These are phyloP conservation scores for Eueremaeus valkanovi DNA, from an alignment of 2,888 invertebrate species.

Conservation along the genomic window DNA sequence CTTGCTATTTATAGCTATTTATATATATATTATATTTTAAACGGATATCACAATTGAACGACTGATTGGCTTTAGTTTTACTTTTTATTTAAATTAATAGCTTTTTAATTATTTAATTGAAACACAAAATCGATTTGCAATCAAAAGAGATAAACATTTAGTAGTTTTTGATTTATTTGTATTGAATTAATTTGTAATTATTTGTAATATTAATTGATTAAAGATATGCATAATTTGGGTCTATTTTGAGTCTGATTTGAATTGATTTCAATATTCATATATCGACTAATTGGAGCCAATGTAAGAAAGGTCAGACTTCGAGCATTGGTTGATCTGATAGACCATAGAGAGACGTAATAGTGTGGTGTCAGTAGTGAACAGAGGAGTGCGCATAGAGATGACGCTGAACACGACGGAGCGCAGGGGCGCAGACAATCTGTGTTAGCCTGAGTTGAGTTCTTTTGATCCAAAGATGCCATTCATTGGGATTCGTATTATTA, in stretches of 20 bases:
- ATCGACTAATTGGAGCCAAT: background rate
- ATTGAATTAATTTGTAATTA: background rate
- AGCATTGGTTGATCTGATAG: background rate
- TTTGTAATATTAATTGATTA: background rate
- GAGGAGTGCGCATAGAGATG: background rate
- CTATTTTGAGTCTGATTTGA: background rate
- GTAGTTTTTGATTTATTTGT: background rate
- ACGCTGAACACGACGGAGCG: background rate
- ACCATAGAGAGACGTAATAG: background rate
- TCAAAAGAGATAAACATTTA: background rate
- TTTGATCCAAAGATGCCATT: constrained; percentile 27
- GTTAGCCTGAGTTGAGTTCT: background rate
- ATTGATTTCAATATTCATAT: background rate
- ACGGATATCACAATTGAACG: too few species aligned
- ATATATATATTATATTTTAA: too few species aligned
- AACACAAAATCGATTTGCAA: background rate
- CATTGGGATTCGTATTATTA: constrained; percentile 21
- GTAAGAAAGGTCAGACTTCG: background rate
- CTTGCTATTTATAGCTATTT: background rate
- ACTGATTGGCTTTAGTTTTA: too few species aligned
- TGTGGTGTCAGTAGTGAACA: too few species aligned
- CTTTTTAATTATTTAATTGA: background rate
- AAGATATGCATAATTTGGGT: constrained; percentile 4
- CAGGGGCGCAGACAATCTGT: background rate
- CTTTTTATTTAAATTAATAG: background rate